Evolutionary conservation across 2,797 vertebrate genomes (phyloP).

Genomic region (Acanthis flammea): DNA sequence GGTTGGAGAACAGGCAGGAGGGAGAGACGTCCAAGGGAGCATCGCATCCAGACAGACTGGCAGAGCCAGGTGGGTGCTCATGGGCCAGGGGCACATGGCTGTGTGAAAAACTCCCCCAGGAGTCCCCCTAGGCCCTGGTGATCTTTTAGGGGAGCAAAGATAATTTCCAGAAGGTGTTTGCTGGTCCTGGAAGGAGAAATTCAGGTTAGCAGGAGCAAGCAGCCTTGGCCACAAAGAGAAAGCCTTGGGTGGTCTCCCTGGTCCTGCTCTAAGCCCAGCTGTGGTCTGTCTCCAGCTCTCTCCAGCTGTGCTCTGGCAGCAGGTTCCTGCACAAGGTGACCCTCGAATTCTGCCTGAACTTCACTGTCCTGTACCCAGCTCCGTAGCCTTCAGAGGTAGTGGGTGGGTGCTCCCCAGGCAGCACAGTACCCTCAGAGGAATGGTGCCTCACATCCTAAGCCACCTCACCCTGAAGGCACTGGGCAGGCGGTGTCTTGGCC

Average conservation of each 20-base stretch:
- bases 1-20: neutral
- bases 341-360: neutral
- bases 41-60: neutral
- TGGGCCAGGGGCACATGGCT: accelerated
- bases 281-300: neutral
- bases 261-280: neutral
- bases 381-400: neutral
- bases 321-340: accelerated
- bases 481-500: accelerated
- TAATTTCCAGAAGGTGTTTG: neutral
- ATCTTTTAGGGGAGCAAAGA: neutral
- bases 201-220: neutral
- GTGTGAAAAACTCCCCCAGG: neutral
- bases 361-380: neutral
- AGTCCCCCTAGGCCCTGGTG: accelerated
- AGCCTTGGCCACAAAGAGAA: neutral
- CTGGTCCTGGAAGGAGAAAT: neutral
- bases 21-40: neutral
- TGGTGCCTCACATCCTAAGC: neutral
- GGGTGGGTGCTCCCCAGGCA: neutral
- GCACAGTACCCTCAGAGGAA: neutral
- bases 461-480: neutral
- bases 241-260: neutral
- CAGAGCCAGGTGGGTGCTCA: neutral
- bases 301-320: neutral